phyloP scores from a whole-genome alignment of 2,888 invertebrate genomes.

The Heteromurus nitidus region DNA sequence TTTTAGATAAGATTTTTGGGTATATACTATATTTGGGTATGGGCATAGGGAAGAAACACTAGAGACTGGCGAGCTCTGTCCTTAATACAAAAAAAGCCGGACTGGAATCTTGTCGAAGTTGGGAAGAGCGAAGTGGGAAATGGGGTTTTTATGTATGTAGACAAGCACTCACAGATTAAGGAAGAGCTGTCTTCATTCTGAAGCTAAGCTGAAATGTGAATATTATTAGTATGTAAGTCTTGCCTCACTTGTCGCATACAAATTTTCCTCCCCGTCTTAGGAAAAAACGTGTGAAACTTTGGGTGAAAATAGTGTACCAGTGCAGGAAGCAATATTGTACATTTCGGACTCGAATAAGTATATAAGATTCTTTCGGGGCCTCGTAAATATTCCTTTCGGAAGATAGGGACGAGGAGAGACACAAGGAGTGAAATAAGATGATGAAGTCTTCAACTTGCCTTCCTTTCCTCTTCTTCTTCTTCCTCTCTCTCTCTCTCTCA shows the following conservation, averaged over 20 bases:
- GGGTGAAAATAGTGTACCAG: no score
- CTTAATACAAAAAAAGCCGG: not conserved
- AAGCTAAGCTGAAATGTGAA: conserved; percentile 39
- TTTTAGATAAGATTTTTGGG: not conserved
- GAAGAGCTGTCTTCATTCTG: conserved; percentile 37
- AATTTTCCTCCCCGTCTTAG: conserved; percentile 17
- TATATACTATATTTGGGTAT: no score
- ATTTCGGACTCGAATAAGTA: no score
- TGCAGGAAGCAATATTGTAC: no score
- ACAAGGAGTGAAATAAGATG: not conserved
- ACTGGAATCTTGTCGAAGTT: conserved; percentile 20
- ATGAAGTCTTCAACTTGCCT: conserved; percentile 20
- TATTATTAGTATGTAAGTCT: conserved; percentile 50
- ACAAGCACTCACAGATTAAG: conserved; percentile 47
- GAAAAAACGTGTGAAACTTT: not conserved
- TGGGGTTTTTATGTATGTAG: conserved; percentile 33
- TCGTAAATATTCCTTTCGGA: no score
- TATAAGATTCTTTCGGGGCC: no score
- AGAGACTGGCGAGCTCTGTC: not conserved
- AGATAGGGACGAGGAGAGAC: not conserved
- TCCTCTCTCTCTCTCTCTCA: not conserved
- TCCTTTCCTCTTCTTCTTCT: not conserved
- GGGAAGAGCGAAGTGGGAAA: not conserved
- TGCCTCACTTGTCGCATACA: conserved; percentile 40
- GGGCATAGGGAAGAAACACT: not conserved